Evolutionary conservation across 2,113 vertebrate species (phyloP), one percentile per base, ranked within the genome.

Genomic region (Sebastes schlegelii): DNA sequence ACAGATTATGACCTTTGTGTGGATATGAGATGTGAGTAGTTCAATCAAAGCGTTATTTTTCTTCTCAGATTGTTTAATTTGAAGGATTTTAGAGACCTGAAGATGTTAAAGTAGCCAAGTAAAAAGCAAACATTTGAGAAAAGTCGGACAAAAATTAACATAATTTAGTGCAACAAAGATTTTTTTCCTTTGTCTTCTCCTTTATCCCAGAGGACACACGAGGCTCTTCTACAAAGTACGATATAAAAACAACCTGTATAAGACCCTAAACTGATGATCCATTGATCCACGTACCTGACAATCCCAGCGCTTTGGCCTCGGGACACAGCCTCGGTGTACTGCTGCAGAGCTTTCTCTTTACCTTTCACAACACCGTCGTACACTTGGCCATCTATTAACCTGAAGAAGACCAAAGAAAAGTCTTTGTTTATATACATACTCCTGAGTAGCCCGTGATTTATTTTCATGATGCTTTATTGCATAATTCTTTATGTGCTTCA

Each of bases 301-400:
- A 98, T 90, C 12, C 98, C 98, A 2, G 97, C 97, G 48, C 96
- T 98, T 91, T 98, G 94, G 42, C 98, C 98, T 1, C 86, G 95
- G 64, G 96, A 93, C 88, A 98, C 97, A 4, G 98, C 98, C 61
- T 95, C 92, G 57, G 93, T 89, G 84, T 99, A 99, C 40, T 99
- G 96, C 70, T 96, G 93, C 91, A 97, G 94, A 0, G 98, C 98
- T 4, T 70, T 89, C 84, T 95, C 96, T 91, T 97, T 99, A 85
- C 96, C 93, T 85, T 98, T 99, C 69, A 99, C 97, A 69, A 89
- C 83, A 11, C 98, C 98, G 23, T 97, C 93, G n/a, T 97, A 99
- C 4, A 90, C 86, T 1, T 96, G 91, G 17, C 95, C 96, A 63
- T 97, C 96, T 5, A 98, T 94, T 8, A 92, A 95, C 97, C 98